Evolutionary conservation across 2,113 vertebrate genomes (phyloP).

Genomic region (Hemicordylus capensis): DNA sequence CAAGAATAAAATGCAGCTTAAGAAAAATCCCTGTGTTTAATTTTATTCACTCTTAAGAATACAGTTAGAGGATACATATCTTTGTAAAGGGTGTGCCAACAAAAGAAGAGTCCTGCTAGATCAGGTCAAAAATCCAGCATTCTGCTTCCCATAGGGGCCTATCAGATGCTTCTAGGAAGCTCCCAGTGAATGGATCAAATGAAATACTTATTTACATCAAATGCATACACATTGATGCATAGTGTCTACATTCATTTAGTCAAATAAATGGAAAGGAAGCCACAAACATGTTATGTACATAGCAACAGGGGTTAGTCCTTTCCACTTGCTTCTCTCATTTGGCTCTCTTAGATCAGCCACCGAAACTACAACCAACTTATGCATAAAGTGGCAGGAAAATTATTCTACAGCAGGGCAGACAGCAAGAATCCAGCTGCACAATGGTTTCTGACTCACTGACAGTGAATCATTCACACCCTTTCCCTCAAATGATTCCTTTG

Average conservation of each 20-base stretch:
- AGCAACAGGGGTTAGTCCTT: background rate
- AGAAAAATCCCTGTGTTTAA: background rate
- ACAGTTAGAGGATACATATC: no score
- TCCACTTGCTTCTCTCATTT: background rate
- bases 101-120: background rate
- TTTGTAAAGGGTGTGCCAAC: background rate
- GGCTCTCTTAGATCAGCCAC: background rate
- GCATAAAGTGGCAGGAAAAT: background rate
- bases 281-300: accelerated
- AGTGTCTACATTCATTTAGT: conserved; percentile 7
- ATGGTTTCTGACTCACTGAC: conserved; percentile 50
- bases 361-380: background rate
- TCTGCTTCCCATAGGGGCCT: background rate
- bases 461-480: conserved; percentile 59
- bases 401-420: conserved; percentile 34
- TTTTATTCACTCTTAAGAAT: background rate
- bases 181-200: background rate
- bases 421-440: conserved; percentile 22
- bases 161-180: background rate
- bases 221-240: background rate
- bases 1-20: background rate
- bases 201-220: conserved; percentile 6
- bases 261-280: conserved; percentile 4
- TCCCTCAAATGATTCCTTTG: conserved; percentile 41
- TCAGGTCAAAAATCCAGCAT: background rate